Conservation (phyloP, 2,888 invertebrate genomes). For the Sinopyrophorus schimmeli region DNA sequence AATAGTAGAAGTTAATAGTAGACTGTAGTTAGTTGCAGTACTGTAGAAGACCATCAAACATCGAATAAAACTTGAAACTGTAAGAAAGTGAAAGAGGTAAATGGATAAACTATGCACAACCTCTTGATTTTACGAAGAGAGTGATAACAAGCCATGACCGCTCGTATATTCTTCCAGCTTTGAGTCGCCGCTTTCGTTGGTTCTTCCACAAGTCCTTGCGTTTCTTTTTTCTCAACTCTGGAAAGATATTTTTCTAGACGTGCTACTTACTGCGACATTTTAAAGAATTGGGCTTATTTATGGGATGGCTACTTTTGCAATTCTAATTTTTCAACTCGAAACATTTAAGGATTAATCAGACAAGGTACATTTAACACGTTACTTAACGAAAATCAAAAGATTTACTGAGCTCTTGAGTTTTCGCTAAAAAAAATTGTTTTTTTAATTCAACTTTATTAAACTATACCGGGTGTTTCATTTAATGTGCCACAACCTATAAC, state of each 20-base stretch:
- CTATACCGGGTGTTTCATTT: no score
- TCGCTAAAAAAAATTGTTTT: no score
- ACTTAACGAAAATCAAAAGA: no score
- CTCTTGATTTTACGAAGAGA: slow-evolving; percentile 89
- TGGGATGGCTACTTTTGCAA: no score
- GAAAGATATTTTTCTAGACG: slow-evolving; percentile 34
- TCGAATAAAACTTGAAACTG: slow-evolving; percentile 36
- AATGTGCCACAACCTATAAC: no score
- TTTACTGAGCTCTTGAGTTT: no score
- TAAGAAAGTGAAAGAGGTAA: slow-evolving; percentile 34
- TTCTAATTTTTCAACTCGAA: no score
- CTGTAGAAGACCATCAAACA: slow-evolving; percentile 36
- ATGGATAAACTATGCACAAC: slow-evolving; percentile 52
- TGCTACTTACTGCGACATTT: slow-evolving; percentile 19
- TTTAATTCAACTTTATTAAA: no score
- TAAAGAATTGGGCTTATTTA: no score
- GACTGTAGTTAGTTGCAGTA: slow-evolving; percentile 26
- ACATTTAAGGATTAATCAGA: no score
- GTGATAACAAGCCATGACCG: slow-evolving; percentile 88
- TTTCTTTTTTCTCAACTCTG: slow-evolving; percentile 36
- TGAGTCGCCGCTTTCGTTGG: slow-evolving; percentile 56
- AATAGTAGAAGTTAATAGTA: slow-evolving; percentile 27
- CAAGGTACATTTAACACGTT: no score
- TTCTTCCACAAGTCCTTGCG: slow-evolving; percentile 37
- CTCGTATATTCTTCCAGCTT: slow-evolving; percentile 85